Evolutionary conservation across 37 sponge, comb jelly and placozoan genomes (phyloP), one percentile per base, ranked within the genome.

Genomic region (Ephydatia muelleri): DNA sequence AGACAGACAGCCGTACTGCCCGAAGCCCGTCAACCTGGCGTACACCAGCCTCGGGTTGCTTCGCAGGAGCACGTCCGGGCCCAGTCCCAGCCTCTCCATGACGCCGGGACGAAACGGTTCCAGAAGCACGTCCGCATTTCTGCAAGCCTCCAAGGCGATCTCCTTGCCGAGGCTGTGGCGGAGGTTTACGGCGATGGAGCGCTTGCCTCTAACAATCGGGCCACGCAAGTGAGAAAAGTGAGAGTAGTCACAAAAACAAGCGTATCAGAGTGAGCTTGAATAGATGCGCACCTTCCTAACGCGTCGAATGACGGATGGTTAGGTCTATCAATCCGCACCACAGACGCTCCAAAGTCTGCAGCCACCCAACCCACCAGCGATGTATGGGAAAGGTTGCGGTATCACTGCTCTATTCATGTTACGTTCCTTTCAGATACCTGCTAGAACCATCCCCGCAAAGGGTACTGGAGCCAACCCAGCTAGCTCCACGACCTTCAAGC

Each of bases 381-480:
- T n/a, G n/a, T n/a, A n/a, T n/a, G n/a, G n/a, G n/a, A n/a, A n/a
- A n/a, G n/a, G n/a, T n/a, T n/a, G n/a, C n/a, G n/a, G n/a, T n/a
- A n/a, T 9, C 6, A 43, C 6, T 43, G 43, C 6, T 3, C 43
- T 43, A 9, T 43, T 43, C 6, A 9, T 3, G 3, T 43, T 43
- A 6, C 43, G 6, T 6, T 43, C 6, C 43, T 6, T 43, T 6
- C 43, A 43, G 6, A 6, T 43, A 95, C 96, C 96, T 49, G 98
- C 91, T 34, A 99, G 79, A 14, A 99, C 80, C 96, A 99, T 91
- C 11, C 99, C 99, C 36, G 96, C 95, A 82, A 97, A 93, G 16
- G 99, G 99, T 5, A 75, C 92, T 26, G 99, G 99, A 27, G 99
- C 99, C 28, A 99, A 86, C 0, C 99, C 99, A 30, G 99, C 99